Base-by-base conservation (phyloP, 35 echinoderm and acorn worm species). In the Acanthaster planci region DNA sequence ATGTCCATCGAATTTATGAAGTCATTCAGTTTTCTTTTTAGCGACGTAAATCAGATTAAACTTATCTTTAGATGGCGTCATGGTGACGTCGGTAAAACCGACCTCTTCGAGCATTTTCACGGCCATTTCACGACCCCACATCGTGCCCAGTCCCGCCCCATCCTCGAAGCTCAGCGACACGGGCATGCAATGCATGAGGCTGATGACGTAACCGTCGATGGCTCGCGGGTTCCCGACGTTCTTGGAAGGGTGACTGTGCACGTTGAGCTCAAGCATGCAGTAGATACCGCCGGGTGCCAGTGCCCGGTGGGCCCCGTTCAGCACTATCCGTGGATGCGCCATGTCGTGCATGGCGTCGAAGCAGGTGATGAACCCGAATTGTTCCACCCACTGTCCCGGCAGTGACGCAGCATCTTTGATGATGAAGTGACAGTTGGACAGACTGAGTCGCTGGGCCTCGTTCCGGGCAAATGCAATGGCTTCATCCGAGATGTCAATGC, bases 161-260 rank as follows among this genome's bases (percentile, higher is more conserved):
- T 93, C 83, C 18, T 91, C 89, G 47, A 94, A 91, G 52, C 91
- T 81, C 67, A 99, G 72, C 4, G 92, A 94, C 9, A 99, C 96
- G 7, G 96, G 92, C 91, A 92, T 99, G 84, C 96, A 99, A 67
- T 99, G 96, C 72, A 99, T 86, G 39, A 99, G 37, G 44, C 96
- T 99, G 59, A 99, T 99, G 60, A 99, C 96, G 86, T 99, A 99
- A 37, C 96, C 96, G 50, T 99, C 83, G 16, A 88, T 86, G 38
- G 96, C 96, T 23, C 96, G 88, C 21, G 91, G 96, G 84, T 99
- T 99, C 35, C 96, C 96, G 52, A 99, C 84, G 39, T 99, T 99
- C 84, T 91, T 87, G 16, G 77, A 83, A 3, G 96, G 96, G 40
- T 93, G 80, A 50, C 88, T 94, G 80, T 90, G 89, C 0, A 99